A percentile compares a stretch with the other conserved stretches of the same genome.
Evolutionary conservation across 1,140 invertebrate genomes (phyloP).

Genomic region (Alviniconcha marisindica): DNA sequence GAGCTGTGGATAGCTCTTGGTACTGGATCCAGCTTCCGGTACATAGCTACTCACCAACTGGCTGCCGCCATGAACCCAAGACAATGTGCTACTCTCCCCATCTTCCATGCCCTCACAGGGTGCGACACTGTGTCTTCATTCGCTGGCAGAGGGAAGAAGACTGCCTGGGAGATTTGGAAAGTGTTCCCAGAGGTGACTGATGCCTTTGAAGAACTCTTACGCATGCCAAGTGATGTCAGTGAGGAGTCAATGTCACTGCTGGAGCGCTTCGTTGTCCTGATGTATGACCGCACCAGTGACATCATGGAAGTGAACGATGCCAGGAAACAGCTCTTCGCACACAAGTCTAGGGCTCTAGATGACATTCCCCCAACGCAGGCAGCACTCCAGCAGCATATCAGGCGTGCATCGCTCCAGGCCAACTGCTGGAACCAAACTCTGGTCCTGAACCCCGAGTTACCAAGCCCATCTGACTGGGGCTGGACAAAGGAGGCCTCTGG

Average conservation of each 20-base stretch:
- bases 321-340: neutral
- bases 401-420: neutral
- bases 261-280: neutral
- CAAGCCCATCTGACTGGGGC: neutral
- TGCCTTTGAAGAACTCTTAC: neutral
- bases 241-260: neutral
- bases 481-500: neutral
- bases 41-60: neutral
- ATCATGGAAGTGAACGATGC: neutral
- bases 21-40: neutral
- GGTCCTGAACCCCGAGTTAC: neutral
- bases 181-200: neutral
- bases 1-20: too few relatives aligned
- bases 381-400: neutral
- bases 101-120: slow-evolving; percentile 52
- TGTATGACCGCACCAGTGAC: neutral
- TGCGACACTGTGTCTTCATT: neutral
- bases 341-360: neutral
- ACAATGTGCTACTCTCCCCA: neutral
- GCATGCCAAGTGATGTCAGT: neutral
- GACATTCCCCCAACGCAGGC: neutral
- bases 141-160: neutral
- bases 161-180: neutral
- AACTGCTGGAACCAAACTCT: neutral
- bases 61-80: neutral